A percentile compares a stretch with the other conserved stretches of the same genome.
Conservation (phyloP, 2,113 vertebrate species). For the Tyrannus savana region DNA sequence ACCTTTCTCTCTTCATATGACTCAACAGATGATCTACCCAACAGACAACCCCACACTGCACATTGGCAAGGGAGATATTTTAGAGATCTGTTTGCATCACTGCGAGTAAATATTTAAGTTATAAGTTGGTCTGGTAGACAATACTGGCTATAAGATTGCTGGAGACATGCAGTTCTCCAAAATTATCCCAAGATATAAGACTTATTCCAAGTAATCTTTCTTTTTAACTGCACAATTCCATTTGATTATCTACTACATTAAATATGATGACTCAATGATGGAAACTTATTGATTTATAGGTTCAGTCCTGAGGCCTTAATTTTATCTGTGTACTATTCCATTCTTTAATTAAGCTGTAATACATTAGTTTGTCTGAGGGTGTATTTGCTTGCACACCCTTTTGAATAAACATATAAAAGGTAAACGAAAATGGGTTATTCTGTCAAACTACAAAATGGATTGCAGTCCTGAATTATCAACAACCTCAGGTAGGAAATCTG, state of each 20-base stretch:
- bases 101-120: constrained; percentile 28
- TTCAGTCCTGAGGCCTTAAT: not conserved
- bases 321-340: not conserved
- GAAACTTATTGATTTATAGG: not conserved
- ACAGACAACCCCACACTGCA: not conserved
- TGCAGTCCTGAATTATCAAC: not conserved
- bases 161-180: not conserved
- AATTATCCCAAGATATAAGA: not conserved
- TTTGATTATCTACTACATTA: not conserved
- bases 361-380: not conserved
- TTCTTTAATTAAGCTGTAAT: constrained; percentile 5
- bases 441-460: not conserved
- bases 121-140: not conserved
- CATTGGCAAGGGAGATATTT: not conserved
- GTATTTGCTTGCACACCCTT: not conserved
- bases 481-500: not conserved
- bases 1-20: not conserved
- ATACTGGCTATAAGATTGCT: not conserved
- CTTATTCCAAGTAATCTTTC: not conserved
- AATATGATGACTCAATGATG: not conserved
- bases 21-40: constrained; percentile 4
- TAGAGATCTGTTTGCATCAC: not conserved
- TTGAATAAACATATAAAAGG: not conserved
- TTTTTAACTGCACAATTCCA: not conserved
- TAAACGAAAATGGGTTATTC: not conserved